phyloP scores from a whole-genome alignment of 2,888 invertebrate genomes.

The Sclerodermus sp. region DNA sequence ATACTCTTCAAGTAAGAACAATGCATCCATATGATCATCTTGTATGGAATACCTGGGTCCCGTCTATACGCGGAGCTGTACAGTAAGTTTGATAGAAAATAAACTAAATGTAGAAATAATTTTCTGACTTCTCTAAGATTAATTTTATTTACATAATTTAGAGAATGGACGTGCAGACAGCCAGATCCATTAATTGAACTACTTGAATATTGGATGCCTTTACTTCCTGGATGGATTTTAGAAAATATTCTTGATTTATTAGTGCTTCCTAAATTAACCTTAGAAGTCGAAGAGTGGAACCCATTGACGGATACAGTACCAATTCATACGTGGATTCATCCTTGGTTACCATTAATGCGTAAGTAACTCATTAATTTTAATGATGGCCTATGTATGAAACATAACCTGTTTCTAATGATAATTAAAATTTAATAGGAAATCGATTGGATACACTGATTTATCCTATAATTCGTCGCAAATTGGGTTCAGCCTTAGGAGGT shows the following conservation, averaged over 20 bases:
- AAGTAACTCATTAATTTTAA: constrained; percentile 30
- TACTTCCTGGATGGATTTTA: constrained; percentile 82
- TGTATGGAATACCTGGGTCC: constrained; percentile 90
- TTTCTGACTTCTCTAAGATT: too few species aligned
- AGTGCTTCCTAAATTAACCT: constrained; percentile 73
- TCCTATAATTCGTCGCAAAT: constrained; percentile 88
- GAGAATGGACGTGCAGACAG: constrained; percentile 80
- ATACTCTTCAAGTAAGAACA: constrained; percentile 54
- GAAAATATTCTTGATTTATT: constrained; percentile 81
- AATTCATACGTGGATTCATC: constrained; percentile 95
- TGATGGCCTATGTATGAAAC: neutral
- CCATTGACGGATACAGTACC: constrained; percentile 93
- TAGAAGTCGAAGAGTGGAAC: constrained; percentile 89
- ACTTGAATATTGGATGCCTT: constrained; percentile 77
- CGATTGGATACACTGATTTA: constrained; percentile 70
- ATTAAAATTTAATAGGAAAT: constrained; percentile 35
- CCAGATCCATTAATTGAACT: constrained; percentile 78
- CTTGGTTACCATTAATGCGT: constrained; percentile 90
- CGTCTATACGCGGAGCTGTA: constrained; percentile 73
- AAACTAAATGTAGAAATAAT: too few species aligned
- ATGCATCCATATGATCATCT: constrained; percentile 78
- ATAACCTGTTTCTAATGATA: too few species aligned
- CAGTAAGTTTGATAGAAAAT: too few species aligned
- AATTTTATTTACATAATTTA: constrained; percentile 51
- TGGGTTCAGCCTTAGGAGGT: constrained; percentile 83